Evolutionary conservation across 2,113 vertebrate genomes (phyloP), one percentile per base, ranked within the genome.

Genomic region (Spea bombifrons): DNA sequence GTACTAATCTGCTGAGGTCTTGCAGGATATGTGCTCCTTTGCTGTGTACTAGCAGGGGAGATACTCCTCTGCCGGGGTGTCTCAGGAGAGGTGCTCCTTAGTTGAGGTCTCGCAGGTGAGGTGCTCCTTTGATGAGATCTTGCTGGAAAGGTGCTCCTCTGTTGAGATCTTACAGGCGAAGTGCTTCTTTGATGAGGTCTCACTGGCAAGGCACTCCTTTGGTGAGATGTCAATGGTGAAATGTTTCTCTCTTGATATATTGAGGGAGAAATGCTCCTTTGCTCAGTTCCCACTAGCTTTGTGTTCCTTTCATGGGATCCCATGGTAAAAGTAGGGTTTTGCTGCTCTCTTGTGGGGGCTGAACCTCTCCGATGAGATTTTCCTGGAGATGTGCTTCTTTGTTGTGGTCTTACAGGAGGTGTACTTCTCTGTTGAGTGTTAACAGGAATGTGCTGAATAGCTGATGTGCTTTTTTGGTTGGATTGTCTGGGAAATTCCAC

Each of bases 401-500:
- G 66, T n/a, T 50, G 46, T 30, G 6, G 8, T 44, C 48, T 65
- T 30, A 3, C 63, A 17, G 73, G 10, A 8, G 46, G 13, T 3
- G 1, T 44, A 43, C 46, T 75, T 17, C 63, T 13, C 1, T 46
- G 30, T 30, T 63, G 55, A 10, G 44, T 9, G 7, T 46, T 45
- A 9, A 49, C 52, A 65, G 13, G 48, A 4, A 59, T 76, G 67
- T 5, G 55, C 30, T 64, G 70, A 7, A 50, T 47, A 50, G 67
- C 9, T 9, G 76, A 76, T 9, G 66, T 3, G 45, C 53, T 76
- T n/a, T 50, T 57, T 3, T 73, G 49, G 8, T 80, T 49, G 12
- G 63, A 49, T 66, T 53, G 73, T 17, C 44, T 55, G 17, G 61
- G n/a, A 16, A 53, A 47, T 9, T 46, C 49, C 12, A 48, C 71